Base-by-base conservation (phyloP, 2,797 vertebrate genomes). In the Rhincodon typus region DNA sequence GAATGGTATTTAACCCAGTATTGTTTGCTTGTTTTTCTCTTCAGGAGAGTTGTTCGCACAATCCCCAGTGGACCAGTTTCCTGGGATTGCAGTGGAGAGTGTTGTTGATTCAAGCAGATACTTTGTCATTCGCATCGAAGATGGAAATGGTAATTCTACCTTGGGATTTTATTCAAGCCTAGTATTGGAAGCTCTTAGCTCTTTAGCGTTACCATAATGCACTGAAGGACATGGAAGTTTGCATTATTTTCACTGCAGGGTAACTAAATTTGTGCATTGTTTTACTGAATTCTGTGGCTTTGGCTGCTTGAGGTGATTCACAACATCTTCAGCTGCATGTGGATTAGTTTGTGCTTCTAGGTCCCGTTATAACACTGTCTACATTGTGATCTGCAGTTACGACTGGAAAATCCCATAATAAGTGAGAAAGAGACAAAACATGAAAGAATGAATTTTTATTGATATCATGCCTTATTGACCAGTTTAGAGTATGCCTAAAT, bases 91-190 rank as follows among this genome's bases (percentile, higher is more conserved):
- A 0, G 98, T 99, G 96, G 99, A 99, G 97, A 96, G 98, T 0
- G 99, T 99, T 95, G 98, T 98, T 0, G 99, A 99, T 96, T 99
- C 99, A 96, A 99, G 99, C 97, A 97, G 99, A 96, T 99, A 99
- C 12, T 99, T 99, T 7, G 99, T 99, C 19, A 96, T 99, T 96
- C 98, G 98, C 94, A 97, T 99, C 13, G 98, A 99, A 67, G 99
- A 99, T 0, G 99, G 98, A 94, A 99, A 98, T 0, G 99, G 98
- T 99, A 97, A 95, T 67, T 84, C 30, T 77, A 86, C 13, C 50
- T 53, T 6, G 87, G n/a, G 34, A 27, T 30, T 38, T 50, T 77
- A 79, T 69, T 12, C 6, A 62, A 8, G 34, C 7, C 38, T 42
- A 13, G 66, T 82, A n/a, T 69, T 42, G 62, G 88, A 25, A 91